These are phyloP conservation scores for Zosterops pallidus DNA, from an alignment of 2,113 vertebrate species.

Conservation along the genomic window DNA sequence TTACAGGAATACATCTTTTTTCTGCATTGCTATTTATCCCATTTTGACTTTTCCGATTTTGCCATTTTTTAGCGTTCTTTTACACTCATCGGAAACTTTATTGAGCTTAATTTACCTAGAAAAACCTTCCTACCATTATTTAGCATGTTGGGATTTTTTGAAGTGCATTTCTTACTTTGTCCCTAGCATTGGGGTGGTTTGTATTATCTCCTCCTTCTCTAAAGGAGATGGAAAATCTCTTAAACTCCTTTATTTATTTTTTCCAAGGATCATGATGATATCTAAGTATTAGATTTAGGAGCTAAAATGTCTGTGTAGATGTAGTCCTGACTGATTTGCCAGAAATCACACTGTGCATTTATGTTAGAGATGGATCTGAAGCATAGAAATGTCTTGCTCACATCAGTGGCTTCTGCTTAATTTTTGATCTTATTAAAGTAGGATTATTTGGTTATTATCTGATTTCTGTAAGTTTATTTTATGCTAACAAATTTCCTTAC, in stretches of 20 bases:
- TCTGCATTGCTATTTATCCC: background rate
- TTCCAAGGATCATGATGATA: background rate
- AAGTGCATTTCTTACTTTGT: background rate
- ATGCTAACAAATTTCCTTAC: constrained; percentile 12
- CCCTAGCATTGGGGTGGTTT: background rate
- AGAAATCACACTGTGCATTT: background rate
- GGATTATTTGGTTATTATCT: background rate
- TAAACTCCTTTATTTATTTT: background rate
- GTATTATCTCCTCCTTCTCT: background rate
- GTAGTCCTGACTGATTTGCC: background rate
- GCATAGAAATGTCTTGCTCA: background rate
- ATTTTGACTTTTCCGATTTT: background rate
- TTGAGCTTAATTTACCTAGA: background rate
- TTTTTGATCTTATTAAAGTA: background rate
- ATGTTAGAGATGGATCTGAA: background rate
- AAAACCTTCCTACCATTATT: background rate
- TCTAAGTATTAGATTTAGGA: background rate
- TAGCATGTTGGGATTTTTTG: background rate
- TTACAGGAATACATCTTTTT: background rate
- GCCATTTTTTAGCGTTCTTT: background rate
- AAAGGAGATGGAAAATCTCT: background rate
- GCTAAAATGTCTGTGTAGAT: background rate
- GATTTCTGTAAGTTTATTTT: constrained; percentile 11
- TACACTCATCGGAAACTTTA: background rate
- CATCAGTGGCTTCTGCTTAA: background rate